Conservation (phyloP, 2,888 invertebrate species). For the Chaetoderma sp. region DNA sequence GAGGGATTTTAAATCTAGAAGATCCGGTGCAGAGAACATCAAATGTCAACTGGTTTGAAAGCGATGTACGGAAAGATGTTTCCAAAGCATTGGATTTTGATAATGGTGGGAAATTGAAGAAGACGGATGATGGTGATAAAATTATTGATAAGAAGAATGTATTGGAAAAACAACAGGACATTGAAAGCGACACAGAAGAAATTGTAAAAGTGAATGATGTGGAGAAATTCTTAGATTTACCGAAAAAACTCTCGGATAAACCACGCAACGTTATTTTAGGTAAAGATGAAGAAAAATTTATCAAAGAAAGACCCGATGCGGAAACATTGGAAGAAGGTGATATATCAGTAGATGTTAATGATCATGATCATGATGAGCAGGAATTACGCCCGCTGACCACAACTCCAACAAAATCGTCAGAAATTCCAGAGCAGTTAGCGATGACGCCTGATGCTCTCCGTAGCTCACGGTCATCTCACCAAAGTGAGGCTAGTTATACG, state of each 20-base stretch:
- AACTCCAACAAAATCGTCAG: background rate
- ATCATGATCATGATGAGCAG: too few species aligned
- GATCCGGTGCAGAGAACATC: background rate
- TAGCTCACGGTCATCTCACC: conserved; percentile 28
- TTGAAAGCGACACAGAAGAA: background rate
- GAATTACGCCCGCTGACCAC: too few species aligned
- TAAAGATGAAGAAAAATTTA: too few species aligned
- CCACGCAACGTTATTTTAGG: too few species aligned
- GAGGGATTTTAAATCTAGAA: conserved; percentile 36
- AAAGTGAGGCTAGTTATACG: conserved; percentile 53
- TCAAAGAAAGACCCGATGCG: background rate
- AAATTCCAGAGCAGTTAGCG: background rate
- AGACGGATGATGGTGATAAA: background rate
- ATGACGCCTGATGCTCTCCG: background rate
- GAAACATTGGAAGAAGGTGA: background rate
- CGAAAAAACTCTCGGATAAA: background rate
- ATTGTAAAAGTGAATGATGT: background rate
- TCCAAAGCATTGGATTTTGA: too few species aligned
- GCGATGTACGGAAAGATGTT: background rate
- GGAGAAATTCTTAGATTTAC: too few species aligned
- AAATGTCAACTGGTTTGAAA: too few species aligned
- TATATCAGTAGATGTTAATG: background rate
- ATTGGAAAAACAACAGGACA: background rate
- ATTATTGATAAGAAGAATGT: too few species aligned
- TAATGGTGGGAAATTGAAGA: background rate